A percentile compares a stretch with the other conserved stretches of the same genome.
These are phyloP conservation scores for Leptocoma aspasia DNA, from an alignment of 2,113 vertebrate species.

Conservation along the genomic window DNA sequence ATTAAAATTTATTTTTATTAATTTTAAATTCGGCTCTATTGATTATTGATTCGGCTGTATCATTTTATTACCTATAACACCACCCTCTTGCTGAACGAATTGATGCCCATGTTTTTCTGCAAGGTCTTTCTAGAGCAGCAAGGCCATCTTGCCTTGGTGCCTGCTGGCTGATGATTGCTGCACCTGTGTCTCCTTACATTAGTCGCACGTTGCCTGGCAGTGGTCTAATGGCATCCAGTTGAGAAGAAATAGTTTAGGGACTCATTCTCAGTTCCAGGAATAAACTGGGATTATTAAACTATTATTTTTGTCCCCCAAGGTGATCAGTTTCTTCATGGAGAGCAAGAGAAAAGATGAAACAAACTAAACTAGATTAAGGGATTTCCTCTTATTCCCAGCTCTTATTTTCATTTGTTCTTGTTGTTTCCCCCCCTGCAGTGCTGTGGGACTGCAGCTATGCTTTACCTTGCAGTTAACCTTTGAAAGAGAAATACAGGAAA, in stretches of 20 bases:
- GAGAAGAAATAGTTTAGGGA: not conserved
- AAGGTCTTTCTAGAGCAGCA: not conserved
- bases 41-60: no score
- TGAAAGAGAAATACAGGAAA: not conserved
- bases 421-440: not conserved
- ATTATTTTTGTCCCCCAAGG: not conserved
- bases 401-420: conserved; percentile 29
- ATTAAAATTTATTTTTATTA: no score
- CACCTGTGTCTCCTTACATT: not conserved
- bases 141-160: not conserved
- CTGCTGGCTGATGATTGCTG: not conserved
- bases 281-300: conserved; percentile 38
- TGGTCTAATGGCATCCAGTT: not conserved
- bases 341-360: conserved; percentile 20
- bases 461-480: conserved; percentile 20
- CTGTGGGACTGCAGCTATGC: not conserved
- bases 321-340: not conserved
- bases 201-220: not conserved
- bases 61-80: no score
- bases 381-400: conserved; percentile 44
- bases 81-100: not conserved
- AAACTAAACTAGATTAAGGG: conserved; percentile 52
- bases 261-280: not conserved
- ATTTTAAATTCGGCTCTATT: no score
- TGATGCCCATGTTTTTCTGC: not conserved